Evolutionary conservation across 2,888 invertebrate genomes (phyloP), one percentile per base, ranked within the genome.

Genomic region (Linyphia triangularis): DNA sequence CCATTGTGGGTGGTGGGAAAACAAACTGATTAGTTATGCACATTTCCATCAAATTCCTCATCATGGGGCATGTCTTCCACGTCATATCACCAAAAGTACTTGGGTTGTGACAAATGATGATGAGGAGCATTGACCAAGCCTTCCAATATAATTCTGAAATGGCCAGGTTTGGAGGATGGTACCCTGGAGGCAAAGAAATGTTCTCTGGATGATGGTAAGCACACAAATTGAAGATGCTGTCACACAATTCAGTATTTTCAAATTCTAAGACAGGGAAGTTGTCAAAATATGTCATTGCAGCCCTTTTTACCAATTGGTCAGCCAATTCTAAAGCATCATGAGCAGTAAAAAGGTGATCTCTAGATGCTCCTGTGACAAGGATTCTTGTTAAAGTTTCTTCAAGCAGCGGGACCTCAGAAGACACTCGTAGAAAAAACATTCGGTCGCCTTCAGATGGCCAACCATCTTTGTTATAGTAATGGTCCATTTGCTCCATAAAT

Each of bases 81-180:
- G 96, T 97, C 81, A 96, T 90, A 90, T 89, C 70, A 13, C 98
- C 98, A 93, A 98, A 96, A 16, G 95, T 95, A 0, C 95, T 93
- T 0, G 99, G 98, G 94, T 98, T 99, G 93, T 98, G 98, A 0
- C 98, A 97, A 19, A 97, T 96, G 90, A 99, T 93, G 93, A 98
- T 96, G 61, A 97, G 93, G 91, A 99, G 94, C 92, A 97, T 95
- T 57, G 95, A 94, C 98, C 98, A 98, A 24, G 96, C 96, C 93
- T 98, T 98, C 99, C 99, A 99, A 93, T 98, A 99, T 83, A 96
- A 94, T 88, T 96, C 95, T n/a, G 97, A 95, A 91, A 99, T 97
- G 1, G 97, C 98, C 91, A 99, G 93, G 90, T 95, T 95, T 0
- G 98, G 98, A 0, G 98, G 96, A n/a, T 94, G 94, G 92, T 96